Evolutionary conservation across 2,797 vertebrate genomes (phyloP).

Genomic region (Sebastes nivosus): DNA sequence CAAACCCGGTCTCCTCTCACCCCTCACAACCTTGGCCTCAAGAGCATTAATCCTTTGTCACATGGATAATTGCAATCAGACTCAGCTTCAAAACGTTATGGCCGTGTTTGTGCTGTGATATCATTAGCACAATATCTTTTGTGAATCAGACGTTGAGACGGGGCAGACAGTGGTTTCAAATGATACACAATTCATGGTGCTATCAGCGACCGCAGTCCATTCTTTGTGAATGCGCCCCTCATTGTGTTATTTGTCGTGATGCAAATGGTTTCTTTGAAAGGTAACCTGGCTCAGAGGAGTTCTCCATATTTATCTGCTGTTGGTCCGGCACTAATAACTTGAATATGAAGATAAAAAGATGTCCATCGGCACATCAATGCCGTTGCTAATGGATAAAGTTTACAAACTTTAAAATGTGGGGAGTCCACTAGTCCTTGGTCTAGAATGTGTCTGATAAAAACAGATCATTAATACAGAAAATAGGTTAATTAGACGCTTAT

Average conservation of each 20-base stretch:
- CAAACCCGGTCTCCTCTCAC: too few species aligned
- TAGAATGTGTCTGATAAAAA: slow-evolving; percentile 69
- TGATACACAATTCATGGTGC: neutral
- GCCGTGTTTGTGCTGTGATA: neutral
- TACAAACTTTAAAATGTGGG: slow-evolving; percentile 34
- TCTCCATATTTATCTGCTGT: neutral
- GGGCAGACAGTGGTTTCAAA: neutral
- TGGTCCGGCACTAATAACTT: neutral
- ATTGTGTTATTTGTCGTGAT: neutral
- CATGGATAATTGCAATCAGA: neutral
- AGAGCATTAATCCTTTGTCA: neutral
- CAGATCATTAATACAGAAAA: slow-evolving; percentile 77
- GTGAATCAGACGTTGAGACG: neutral
- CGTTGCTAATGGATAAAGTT: slow-evolving; percentile 19
- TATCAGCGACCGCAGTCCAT: neutral
- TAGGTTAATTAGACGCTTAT: slow-evolving; percentile 82
- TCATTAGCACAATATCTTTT: neutral
- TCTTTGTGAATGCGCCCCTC: neutral
- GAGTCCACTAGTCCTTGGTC: slow-evolving; percentile 58
- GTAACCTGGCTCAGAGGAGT: neutral
- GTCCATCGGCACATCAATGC: neutral
- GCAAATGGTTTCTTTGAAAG: neutral
- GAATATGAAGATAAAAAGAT: neutral
- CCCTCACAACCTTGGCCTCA: neutral
- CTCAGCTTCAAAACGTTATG: neutral